Evolutionary conservation across 1,140 invertebrate species (phyloP), one percentile per base, ranked within the genome.

Genomic region (Kradibia gibbosae): DNA sequence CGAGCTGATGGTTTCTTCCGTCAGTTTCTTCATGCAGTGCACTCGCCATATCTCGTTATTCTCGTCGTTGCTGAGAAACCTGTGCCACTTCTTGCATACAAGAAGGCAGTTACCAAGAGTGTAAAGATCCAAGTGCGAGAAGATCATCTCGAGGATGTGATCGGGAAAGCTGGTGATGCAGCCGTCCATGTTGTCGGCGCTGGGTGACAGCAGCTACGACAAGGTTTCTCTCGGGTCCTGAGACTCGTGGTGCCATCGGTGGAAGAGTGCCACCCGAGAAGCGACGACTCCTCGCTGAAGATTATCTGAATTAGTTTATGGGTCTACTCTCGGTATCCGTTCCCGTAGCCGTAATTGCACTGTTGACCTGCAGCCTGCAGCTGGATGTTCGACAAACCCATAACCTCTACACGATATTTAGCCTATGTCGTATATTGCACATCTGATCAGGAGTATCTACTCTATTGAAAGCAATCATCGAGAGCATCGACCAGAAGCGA

Each of bases 11-110:
- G 97, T 96, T 92, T 98, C 97, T 90, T 97, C 95, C 3, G 97
- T 94, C 74, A 99, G 91, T 91, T 96, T 97, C 86, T 95, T 93
- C 62, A 96, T 92, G 91, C 98, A 98, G 86, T 98, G 96, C 87
- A 95, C 93, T 85, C 97, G 93, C 98, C 98, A 99, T 55, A 99
- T 95, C 83, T 99, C 97, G 89, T 96, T 98, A 89, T 99, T 98
- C 92, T 98, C 97, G 90, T 99, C 96, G 88, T 95, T 96, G 72
- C 71, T 80, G 48, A 99, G 92, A 89, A 97, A 95, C 87, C 93
- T 93, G 88, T 97, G 96, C 98, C 98, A 99, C 83, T 94, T 95
- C 91, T 97, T 97, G 92, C 98, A 99, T 67, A 99, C 98, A 77
- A 98, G 92, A 62, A 97, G 95, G 93, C 97, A 99, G 89, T 95